Percentiles rank a stretch among this genome's conserved stretches.
These are phyloP conservation scores for Toxonevra muliebris DNA, from an alignment of 2,888 invertebrate species.

Conservation along the genomic window DNA sequence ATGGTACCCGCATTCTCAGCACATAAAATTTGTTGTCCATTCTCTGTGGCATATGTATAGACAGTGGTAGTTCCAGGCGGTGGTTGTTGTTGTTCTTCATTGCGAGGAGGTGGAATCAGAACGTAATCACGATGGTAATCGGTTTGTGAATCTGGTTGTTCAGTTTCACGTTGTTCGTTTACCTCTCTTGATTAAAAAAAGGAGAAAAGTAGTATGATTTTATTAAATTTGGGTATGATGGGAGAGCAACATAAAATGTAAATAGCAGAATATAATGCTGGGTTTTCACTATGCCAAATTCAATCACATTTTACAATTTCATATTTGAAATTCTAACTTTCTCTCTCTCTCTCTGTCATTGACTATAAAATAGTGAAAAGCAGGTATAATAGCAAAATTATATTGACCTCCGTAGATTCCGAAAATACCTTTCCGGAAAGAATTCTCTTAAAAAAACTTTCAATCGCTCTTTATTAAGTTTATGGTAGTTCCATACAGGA, in stretches of 20 bases:
- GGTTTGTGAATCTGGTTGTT: constrained; percentile 44
- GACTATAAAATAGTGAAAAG: no score
- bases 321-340: no score
- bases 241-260: background rate
- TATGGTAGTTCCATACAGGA: no score
- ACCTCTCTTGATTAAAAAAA: constrained; percentile 50
- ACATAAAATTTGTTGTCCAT: constrained; percentile 55
- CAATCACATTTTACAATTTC: no score
- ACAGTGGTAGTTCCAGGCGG: constrained; percentile 47
- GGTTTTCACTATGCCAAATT: no score
- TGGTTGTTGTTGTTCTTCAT: constrained; percentile 50
- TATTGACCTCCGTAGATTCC: no score
- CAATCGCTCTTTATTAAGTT: no score
- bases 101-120: constrained; percentile 58
- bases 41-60: constrained; percentile 51
- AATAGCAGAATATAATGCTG: background rate
- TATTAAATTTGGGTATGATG: background rate
- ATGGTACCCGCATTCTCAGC: constrained; percentile 50
- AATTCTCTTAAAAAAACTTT: no score
- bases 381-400: no score
- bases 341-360: no score
- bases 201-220: background rate
- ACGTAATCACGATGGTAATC: constrained; percentile 59
- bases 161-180: constrained; percentile 56
- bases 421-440: no score